Base-by-base conservation (phyloP, 2,888 invertebrate genomes). In the Ormia ochracea region DNA sequence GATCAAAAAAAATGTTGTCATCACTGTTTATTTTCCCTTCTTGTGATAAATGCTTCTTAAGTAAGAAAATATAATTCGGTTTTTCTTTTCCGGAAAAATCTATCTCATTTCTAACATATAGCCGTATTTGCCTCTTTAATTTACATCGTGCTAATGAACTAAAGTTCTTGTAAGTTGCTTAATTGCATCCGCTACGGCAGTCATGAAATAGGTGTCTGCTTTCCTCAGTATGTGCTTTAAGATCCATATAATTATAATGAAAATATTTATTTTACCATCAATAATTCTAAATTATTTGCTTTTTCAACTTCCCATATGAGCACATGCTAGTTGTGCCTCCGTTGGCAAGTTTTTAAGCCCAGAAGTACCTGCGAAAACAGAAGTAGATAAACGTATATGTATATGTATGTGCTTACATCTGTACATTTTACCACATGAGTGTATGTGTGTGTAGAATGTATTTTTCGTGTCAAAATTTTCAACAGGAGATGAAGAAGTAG, bases 231-330 rank as follows among this genome's bases (percentile, higher is more conserved):
- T 41, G 10, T 54, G 12, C 9, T 31, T 31, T 31, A 31, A 31
- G 31, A 36, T 7, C 9, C 23, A 45, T n/a, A 33, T 33, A 45
- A 52, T 23, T 43, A 14, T 38, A 23, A 10, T 21, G 5, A 26
- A 50, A 7, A 56, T 10, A 7, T 41, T 17, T 41, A n/a, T 36
- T 26, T 33, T 26, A 38, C 31, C 23, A 45, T 52, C 36, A 61
- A 76, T 76, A 69, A 56, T 63, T 76, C 31, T 54, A 63, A 69
- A 69, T 69, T 38, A 69, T 56, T 69, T 61, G 19, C 9, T 36
- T 43, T 58, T 61, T 72, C 1, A 31, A 17, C 48, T 74, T 38
- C 61, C 38, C n/a, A 48, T 38, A 38, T 14, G 21, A 48, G 61
- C 26, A 61, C 33, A 45, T 19, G 9, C 12, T 59, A 48, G 10